Evolutionary conservation across 2,113 vertebrate genomes (phyloP).

Genomic region (Xyliphius kryptos): DNA sequence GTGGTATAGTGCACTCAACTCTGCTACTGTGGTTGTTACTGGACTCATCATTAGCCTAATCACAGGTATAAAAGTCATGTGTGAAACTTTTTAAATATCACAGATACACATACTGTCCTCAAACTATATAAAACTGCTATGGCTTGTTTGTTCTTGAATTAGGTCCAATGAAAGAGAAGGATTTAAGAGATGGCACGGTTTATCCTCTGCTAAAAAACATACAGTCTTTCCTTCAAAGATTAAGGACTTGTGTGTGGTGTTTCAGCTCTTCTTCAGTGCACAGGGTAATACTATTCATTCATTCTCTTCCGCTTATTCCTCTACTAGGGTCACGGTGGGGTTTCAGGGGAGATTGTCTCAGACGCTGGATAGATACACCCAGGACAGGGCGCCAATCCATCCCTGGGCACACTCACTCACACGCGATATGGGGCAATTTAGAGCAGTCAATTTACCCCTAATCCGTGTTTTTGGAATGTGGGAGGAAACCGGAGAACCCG

Average conservation of each 20-base stretch:
- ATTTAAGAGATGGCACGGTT: constrained; percentile 72
- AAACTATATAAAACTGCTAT: not conserved
- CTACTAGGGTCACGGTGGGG: no score
- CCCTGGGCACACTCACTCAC: no score
- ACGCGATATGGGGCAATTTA: no score
- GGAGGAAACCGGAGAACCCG: no score
- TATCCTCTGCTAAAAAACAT: constrained; percentile 70
- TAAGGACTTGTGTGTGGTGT: constrained; percentile 56
- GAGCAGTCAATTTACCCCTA: no score
- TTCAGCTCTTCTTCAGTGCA: constrained; percentile 47
- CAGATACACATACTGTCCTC: not conserved
- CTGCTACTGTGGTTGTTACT: constrained; percentile 72
- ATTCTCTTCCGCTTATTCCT: not conserved
- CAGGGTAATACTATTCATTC: constrained; percentile 51
- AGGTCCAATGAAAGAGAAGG: constrained; percentile 71
- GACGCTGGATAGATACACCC: no score
- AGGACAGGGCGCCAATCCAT: no score
- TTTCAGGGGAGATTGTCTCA: no score
- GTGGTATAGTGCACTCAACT: constrained; percentile 90
- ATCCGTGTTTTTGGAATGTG: no score
- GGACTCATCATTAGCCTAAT: constrained; percentile 81
- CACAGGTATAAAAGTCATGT: constrained; percentile 62
- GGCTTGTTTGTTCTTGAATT: not conserved
- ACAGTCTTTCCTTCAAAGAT: constrained; percentile 65
- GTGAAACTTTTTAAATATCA: not conserved